phyloP scores from a whole-genome alignment of 1,140 invertebrate genomes.

The Penaeus indicus region DNA sequence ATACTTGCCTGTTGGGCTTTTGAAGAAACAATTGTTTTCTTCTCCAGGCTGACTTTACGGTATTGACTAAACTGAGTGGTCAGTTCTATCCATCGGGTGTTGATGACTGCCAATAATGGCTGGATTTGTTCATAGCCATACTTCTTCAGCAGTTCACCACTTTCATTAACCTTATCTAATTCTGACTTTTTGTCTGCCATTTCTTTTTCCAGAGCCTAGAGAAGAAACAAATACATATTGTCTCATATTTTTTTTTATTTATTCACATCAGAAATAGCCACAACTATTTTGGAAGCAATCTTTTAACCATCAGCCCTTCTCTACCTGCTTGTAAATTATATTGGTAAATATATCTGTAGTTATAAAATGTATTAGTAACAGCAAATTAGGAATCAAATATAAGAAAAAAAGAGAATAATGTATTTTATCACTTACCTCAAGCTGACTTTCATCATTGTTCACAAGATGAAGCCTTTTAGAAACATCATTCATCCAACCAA shows the following conservation, averaged over 20 bases:
- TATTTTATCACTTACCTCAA: slow-evolving; percentile 60
- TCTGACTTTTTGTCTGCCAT: slow-evolving; percentile 71
- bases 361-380: no score
- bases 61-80: slow-evolving; percentile 56
- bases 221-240: background rate
- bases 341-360: no score
- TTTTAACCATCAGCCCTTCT: no score
- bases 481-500: slow-evolving; percentile 70
- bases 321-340: no score
- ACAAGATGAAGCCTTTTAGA: slow-evolving; percentile 73
- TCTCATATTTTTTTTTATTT: background rate
- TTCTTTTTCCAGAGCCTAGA: slow-evolving; percentile 72
- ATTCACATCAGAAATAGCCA: no score
- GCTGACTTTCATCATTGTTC: slow-evolving; percentile 74
- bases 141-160: slow-evolving; percentile 62
- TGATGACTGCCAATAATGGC: slow-evolving; percentile 58
- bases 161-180: slow-evolving; percentile 70
- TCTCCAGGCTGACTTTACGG: slow-evolving; percentile 43
- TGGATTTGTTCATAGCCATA: slow-evolving; percentile 58
- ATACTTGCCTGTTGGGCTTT: slow-evolving; percentile 19
- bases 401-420: slow-evolving; percentile 16
- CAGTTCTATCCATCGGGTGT: slow-evolving; percentile 61
- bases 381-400: background rate
- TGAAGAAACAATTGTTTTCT: slow-evolving; percentile 49
- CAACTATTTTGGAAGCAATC: no score